Conservation (phyloP, 2,113 vertebrate species). For the Cathartes aura region DNA sequence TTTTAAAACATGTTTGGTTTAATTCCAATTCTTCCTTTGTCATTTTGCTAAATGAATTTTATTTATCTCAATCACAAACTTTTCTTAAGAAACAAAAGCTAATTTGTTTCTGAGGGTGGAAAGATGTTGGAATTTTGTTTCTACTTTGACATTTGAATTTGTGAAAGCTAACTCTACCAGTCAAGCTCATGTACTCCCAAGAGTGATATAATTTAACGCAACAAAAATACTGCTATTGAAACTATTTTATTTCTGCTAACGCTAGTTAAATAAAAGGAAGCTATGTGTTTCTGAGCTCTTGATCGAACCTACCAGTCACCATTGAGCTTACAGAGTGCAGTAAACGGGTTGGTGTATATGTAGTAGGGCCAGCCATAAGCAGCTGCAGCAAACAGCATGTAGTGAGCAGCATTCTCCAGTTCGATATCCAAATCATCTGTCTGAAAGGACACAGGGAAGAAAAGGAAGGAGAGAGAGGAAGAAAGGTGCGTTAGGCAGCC, state of each 20-base stretch:
- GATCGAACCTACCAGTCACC: slow-evolving; percentile 86
- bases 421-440: slow-evolving; percentile 84
- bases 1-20: not conserved
- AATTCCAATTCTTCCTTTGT: not conserved
- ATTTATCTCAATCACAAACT: not conserved
- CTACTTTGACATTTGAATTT: not conserved
- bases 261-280: not conserved
- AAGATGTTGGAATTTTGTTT: not conserved
- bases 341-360: slow-evolving; percentile 86
- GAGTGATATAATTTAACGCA: not conserved
- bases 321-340: slow-evolving; percentile 87
- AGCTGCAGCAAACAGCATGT: slow-evolving; percentile 91
- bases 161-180: not conserved
- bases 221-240: not conserved
- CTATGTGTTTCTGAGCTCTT: not conserved
- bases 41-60: not conserved
- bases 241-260: not conserved
- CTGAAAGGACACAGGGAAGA: slow-evolving; percentile 58
- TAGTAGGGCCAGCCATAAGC: slow-evolving; percentile 97
- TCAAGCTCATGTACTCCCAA: not conserved
- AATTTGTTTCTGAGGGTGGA: not conserved
- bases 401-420: slow-evolving; percentile 89
- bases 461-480: not conserved
- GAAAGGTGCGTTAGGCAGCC: not conserved
- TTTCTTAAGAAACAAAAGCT: not conserved